Conservation (phyloP, 2,888 invertebrate genomes). For the Pantelozetes paolii region DNA sequence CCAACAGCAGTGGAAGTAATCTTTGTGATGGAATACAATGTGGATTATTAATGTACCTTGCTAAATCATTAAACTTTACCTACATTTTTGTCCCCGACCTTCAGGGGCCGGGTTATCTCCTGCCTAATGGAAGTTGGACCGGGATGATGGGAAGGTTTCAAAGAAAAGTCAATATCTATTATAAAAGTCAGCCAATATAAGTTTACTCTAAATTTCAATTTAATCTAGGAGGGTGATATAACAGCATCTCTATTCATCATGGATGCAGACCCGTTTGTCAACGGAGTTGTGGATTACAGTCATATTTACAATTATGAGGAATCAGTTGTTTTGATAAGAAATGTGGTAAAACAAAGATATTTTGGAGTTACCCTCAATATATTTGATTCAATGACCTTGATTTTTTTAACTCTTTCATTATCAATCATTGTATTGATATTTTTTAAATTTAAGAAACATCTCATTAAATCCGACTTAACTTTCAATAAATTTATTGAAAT, state of each 20-base stretch:
- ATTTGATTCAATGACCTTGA: not conserved
- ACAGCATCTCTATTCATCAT: not conserved
- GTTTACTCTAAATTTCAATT: not conserved
- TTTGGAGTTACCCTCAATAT: not conserved
- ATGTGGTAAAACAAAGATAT: not conserved
- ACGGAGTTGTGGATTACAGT: not conserved
- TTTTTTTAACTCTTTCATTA: not conserved
- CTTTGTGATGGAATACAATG: not conserved
- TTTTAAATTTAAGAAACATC: no score
- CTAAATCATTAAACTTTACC: not conserved
- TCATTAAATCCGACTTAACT: no score
- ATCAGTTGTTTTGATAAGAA: not conserved
- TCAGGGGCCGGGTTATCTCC: not conserved
- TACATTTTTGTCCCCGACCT: not conserved
- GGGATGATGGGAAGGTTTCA: not conserved
- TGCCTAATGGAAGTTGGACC: not conserved
- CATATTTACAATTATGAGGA: not conserved
- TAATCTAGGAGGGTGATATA: not conserved
- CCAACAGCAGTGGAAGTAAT: not conserved
- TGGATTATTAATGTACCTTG: not conserved
- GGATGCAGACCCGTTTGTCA: not conserved
- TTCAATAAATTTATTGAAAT: no score
- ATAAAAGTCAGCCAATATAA: not conserved
- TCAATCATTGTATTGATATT: no score
- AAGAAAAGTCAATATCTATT: not conserved